phyloP scores from a whole-genome alignment of 2,888 invertebrate species.

The Andrena bicolor region DNA sequence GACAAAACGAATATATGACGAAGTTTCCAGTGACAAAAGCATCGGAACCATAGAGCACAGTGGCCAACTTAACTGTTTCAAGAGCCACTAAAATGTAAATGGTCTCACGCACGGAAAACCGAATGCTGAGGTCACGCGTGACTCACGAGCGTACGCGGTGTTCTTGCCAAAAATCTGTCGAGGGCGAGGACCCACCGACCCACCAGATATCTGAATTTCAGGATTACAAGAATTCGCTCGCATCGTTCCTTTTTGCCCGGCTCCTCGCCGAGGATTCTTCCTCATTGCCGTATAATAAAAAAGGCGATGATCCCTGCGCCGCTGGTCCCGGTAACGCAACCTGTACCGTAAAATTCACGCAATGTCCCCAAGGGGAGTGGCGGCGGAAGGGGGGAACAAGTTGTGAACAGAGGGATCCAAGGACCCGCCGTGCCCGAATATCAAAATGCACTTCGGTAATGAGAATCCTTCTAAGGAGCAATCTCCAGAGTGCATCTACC shows the following conservation, averaged over 20 bases:
- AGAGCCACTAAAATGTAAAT: constrained; percentile 22
- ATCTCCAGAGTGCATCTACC: constrained; percentile 65
- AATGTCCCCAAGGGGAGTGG: constrained; percentile 5
- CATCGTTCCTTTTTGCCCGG: constrained; percentile 40
- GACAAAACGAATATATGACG: neutral
- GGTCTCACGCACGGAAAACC: constrained; percentile 19
- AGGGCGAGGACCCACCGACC: constrained; percentile 5
- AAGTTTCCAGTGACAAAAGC: no score
- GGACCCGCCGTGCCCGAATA: neutral
- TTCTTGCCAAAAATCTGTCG: constrained; percentile 36
- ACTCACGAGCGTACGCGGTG: constrained; percentile 54
- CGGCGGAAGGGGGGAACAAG: neutral
- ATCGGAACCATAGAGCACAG: neutral
- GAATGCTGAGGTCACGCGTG: constrained; percentile 64
- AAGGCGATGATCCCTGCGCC: constrained; percentile 72
- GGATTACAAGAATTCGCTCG: constrained; percentile 67
- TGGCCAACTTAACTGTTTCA: constrained; percentile 32
- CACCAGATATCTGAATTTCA: constrained; percentile 57
- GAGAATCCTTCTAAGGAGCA: constrained; percentile 52
- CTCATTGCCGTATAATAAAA: constrained; percentile 77
- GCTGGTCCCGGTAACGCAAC: constrained; percentile 36
- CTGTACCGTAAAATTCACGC: constrained; percentile 57
- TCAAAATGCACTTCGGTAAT: constrained; percentile 60
- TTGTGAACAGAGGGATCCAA: constrained; percentile 26
- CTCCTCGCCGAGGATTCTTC: constrained; percentile 64